Evolutionary conservation across 2,888 invertebrate genomes (phyloP), one percentile per base, ranked within the genome.

Genomic region (Crepidodera aurea): DNA sequence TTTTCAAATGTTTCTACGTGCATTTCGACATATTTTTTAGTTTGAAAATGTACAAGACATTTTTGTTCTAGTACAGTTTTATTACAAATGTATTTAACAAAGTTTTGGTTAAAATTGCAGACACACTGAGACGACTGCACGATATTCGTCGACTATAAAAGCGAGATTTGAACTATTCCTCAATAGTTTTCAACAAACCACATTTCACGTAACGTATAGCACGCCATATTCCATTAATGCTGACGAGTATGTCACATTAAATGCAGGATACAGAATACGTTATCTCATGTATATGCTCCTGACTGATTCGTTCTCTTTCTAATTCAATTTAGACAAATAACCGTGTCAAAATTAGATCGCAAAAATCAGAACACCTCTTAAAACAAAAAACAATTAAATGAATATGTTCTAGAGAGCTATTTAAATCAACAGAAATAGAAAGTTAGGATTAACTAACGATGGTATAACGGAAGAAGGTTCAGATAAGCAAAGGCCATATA

Each of bases 161-260:
- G 54, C 54, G 40, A 12, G 27, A 2, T 51, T 19, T 13, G 37
- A 51, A 19, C 37, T 34, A 51, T 51, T 37, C 29, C 54, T 54
- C 39, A 39, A 37, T 54, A 40, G 54, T 40, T 54, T 29, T 54
- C 29, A 54, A 40, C 42, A 40, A 54, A 54, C 54, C 54, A 34
- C 40, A 54, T 42, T 54, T 40, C 27, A 39, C 13, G 39, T 54
- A 54, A 54, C 27, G 27, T 22, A 54, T 54, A 40, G 40, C 40
- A 54, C 16, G n/a, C 27, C 40, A 22, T 40, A 54, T 27, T 40
- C 40, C 40, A 54, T 40, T 27, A 54, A 54, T 22, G 40, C 54
- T 42, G 40, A 54, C 29, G 27, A 54, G 27, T 27, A 27, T 15
- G 40, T 40, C 54, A 54, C 54, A 54, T 39, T 54, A 54, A 54